Percentiles rank a stretch among this genome's conserved stretches.
Evolutionary conservation across 2,888 invertebrate species (phyloP).

Genomic region (Chirona hameri): DNA sequence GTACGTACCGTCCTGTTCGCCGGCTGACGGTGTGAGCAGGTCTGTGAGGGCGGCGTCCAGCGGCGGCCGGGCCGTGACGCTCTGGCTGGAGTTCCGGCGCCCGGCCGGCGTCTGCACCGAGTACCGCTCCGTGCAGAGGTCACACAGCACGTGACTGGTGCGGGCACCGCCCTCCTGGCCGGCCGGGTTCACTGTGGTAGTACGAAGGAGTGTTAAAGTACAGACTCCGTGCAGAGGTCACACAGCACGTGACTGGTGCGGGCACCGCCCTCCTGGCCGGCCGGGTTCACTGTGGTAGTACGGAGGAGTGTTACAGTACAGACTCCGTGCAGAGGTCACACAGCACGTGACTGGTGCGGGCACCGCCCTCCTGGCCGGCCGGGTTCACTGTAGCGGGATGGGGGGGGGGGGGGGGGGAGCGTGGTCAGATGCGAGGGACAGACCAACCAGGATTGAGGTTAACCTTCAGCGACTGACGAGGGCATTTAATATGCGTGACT

Average conservation of each 20-base stretch:
- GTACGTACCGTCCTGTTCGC: not conserved
- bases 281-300: not conserved
- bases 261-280: conserved; percentile 35
- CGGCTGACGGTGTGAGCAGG: not conserved
- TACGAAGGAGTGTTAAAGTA: no score
- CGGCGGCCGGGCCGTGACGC: not conserved
- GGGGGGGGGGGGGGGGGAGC: not conserved
- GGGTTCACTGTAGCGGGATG: not conserved
- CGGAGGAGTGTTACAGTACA: no score
- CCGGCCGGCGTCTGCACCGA: conserved; percentile 35
- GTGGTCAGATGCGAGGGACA: no score
- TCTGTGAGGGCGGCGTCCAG: not conserved
- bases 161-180: conserved; percentile 41
- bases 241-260: conserved; percentile 54
- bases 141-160: conserved; percentile 53
- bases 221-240: conserved; percentile 52
- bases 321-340: conserved; percentile 54
- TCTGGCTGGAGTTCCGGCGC: not conserved
- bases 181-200: not conserved
- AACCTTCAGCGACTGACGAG: no score
- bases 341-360: conserved; percentile 52
- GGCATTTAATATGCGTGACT: no score
- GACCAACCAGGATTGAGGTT: no score
- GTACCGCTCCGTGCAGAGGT: conserved; percentile 53
- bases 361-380: conserved; percentile 12